Base-by-base conservation (phyloP, 2,888 invertebrate genomes). In the Protophormia terraenovae region DNA sequence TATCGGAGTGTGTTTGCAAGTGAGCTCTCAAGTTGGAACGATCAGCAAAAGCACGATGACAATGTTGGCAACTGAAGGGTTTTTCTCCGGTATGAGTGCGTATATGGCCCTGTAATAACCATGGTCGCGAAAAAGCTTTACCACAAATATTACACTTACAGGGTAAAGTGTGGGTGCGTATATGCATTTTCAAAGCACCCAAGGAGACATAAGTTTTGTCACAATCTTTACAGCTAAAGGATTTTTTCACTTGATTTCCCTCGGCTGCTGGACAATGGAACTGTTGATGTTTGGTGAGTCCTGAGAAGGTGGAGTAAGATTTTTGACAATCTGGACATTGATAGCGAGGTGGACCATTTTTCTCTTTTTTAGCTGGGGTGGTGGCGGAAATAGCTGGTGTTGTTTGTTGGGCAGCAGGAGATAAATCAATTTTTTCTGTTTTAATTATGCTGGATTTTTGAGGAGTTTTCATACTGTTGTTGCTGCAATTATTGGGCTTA, bases 151-250 rank as follows among this genome's bases (percentile, higher is more conserved):
- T 96, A 91, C 99, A 99, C 93, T 98, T 98, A 94, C 99, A 99
- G 7, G 99, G 99, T 89, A 99, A 93, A 1, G 99, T 99, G 93
- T 99, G 99, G 5, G 99, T 99, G 87, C 99, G 95, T 89, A 99
- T 99, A 94, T 99, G 99, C 99, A 99, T 99, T 93, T 99, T 99
- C 14, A 99, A 94, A 0, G 99, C 99, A 4, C 99, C 99, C 87
- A 99, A 93, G 0, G 98, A 98, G 10, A 97, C 97, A 94, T 99
- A 99, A 24, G 97, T 96, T 93, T 99, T 99, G 87, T 98, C 97
- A 94, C 99, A 99, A 93, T 96, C 97, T 93, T 98, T 98, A 94
- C 99, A 99, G 91, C 96, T 96, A 93, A 98, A 98, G 32, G 97
- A 96, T 92, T 98, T 98, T 92, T 98, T 96, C 62, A 97, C 96